Base-by-base conservation (phyloP, 2,888 invertebrate species). In the Protophormia terraenovae region DNA sequence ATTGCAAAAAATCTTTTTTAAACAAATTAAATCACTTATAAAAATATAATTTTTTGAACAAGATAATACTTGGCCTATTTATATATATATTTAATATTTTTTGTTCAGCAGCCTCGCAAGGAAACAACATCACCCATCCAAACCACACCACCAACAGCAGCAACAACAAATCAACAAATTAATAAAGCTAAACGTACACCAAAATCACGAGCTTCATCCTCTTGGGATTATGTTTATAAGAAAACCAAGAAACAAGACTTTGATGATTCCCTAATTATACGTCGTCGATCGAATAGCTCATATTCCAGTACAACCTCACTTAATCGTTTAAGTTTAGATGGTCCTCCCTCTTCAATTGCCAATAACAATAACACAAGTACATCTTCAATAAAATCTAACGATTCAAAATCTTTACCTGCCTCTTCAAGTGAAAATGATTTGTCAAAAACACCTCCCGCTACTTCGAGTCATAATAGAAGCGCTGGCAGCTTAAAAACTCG, bases 201-300 rank as follows among this genome's bases (percentile, higher is more conserved):
- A 1, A 90, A 87, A 67, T 82, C 88, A 3, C 88, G 88, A 47
- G 87, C 90, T 0, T 90, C 92, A 0, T 88, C 90, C 5, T 93
- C 95, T 0, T 94, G 95, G 87, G 94, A 94, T 90, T 95, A 94
- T 89, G 94, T 95, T 71, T 95, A 94, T 92, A 94, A 94, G 87
- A 93, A 94, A 60, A n/a, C n/a, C n/a, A 94, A 94, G 87, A 93
- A 94, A 60, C 94, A 94, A 47, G 90, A 90, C 62, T 94, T 95
- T 88, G 96, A 96, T 1, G 97, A 97, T 90, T 96, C 97, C 0
- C 95, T 96, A 89, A 97, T 97, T 79, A 95, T 97, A 88, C 94
- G 97, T 47, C 94, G 97, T 19, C 96, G 97, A 89, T 97, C 97
- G 2, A 97, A 97, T 60, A 97, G 96, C 90, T 96, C 96, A 0